Evolutionary conservation across 1,140 invertebrate species (phyloP), one percentile per base, ranked within the genome.

Genomic region (Leguminivora glycinivorella): DNA sequence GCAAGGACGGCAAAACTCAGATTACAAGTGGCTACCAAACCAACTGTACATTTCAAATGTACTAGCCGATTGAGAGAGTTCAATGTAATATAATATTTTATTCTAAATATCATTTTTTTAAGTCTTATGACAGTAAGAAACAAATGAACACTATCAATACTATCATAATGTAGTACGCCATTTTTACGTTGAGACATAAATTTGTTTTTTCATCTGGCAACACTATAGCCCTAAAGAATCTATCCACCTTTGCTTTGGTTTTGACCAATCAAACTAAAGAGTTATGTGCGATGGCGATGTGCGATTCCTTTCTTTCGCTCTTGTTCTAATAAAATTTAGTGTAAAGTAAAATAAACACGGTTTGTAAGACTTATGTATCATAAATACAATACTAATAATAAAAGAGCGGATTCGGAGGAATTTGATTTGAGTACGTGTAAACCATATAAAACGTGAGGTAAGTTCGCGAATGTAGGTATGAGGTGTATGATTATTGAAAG

Each of bases 211-310:
- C 6, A 29, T 29, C n/a, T 29, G 17, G 58, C 58, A 63, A 63
- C 58, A 63, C 26, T 26, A 17, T 12, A 14, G 7, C 22, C 24
- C 12, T 63, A 63, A 9, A 17, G 58, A 29, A 63, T 63, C 58
- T 63, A 63, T 63, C 58, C 58, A 63, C 58, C 58, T 63, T 63
- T 63, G 58, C 58, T 63, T 63, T 63, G 31, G 60, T 38, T 69
- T 56, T 69, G 68, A 74, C 76, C 77, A 81, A 83, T 56, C 71
- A 79, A 75, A 71, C 69, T 72, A 74, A 66, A 72, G 79, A 74
- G 43, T 81, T 78, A 78, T 82, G 71, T 85, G 77, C 76, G 77
- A 85, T 84, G 83, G 87, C 83, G 87, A 86, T 88, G 84, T 89
- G 87, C 87, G 79, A 75, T 80, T 85, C 83, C 73, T 85, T 82